Percentiles rank a stretch among this genome's conserved stretches.
These are phyloP conservation scores for Bucorvus abyssinicus DNA, from an alignment of 2,797 vertebrate species.

Conservation along the genomic window DNA sequence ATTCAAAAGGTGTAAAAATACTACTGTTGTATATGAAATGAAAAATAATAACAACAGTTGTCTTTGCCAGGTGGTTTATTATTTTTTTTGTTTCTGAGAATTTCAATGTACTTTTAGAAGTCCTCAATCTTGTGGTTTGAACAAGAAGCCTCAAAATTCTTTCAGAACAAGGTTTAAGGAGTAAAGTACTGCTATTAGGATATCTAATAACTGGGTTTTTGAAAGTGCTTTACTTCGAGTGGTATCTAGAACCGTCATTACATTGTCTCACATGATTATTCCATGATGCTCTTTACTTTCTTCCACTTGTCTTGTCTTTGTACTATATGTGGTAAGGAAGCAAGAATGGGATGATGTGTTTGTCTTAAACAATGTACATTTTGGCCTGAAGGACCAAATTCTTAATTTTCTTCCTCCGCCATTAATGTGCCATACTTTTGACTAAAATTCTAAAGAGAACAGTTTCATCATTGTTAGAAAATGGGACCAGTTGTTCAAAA, in stretches of 20 bases:
- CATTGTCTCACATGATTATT: background rate
- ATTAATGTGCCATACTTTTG: background rate
- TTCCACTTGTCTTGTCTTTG: slow-evolving; percentile 11
- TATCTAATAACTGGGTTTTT: background rate
- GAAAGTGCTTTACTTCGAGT: background rate
- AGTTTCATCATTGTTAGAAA: background rate
- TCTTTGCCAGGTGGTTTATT: background rate
- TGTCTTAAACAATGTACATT: slow-evolving; percentile 1
- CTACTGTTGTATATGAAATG: background rate
- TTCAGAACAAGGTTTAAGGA: background rate
- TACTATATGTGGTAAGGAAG: slow-evolving; percentile 27
- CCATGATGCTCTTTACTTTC: slow-evolving; percentile 11
- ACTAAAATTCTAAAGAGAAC: background rate
- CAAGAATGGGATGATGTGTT: background rate
- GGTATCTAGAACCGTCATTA: background rate
- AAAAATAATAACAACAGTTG: background rate
- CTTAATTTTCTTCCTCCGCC: background rate
- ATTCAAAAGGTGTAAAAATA: background rate
- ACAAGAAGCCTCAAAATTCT: background rate
- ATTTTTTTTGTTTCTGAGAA: background rate
- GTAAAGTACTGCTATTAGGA: background rate
- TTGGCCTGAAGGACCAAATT: slow-evolving; percentile 1
- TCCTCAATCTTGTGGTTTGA: background rate
- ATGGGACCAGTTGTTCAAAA: background rate
- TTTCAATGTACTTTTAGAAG: background rate